phyloP scores from a whole-genome alignment of 2,797 vertebrate genomes.

The Arctocebus calabarensis region DNA sequence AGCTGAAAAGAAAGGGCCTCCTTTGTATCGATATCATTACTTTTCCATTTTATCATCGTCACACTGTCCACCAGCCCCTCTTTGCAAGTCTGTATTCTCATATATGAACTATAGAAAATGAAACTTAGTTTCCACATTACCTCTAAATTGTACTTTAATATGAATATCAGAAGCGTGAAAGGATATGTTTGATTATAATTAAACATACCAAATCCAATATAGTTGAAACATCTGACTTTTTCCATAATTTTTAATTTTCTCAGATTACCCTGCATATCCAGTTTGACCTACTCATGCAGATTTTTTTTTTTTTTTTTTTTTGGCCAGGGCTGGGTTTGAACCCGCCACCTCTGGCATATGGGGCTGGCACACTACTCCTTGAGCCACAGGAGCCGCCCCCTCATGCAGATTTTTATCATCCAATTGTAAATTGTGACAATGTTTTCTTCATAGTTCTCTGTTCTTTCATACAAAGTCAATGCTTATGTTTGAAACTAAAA shows the following conservation, averaged over 20 bases:
- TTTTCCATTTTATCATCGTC: conserved; percentile 20
- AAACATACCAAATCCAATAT: background rate
- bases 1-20: background rate
- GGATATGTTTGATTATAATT: conserved; percentile 56
- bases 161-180: conserved; percentile 38
- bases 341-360: too few species aligned
- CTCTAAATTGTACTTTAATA: conserved; percentile 63
- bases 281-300: conserved; percentile 15
- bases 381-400: too few species aligned
- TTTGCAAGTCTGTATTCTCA: conserved; percentile 46
- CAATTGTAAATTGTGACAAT: conserved; percentile 40
- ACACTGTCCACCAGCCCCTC: background rate
- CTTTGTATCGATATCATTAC: background rate
- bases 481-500: conserved; percentile 22
- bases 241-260: conserved; percentile 65
- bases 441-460: conserved; percentile 2
- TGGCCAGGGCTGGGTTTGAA: too few species aligned
- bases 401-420: conserved; percentile 58
- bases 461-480: background rate
- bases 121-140: conserved; percentile 45
- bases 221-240: conserved; percentile 51
- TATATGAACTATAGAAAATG: conserved; percentile 22
- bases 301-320: too few species aligned
- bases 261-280: conserved; percentile 26
- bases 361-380: too few species aligned